phyloP scores from a whole-genome alignment of 2,888 invertebrate genomes.

The Dascillus cervinus region DNA sequence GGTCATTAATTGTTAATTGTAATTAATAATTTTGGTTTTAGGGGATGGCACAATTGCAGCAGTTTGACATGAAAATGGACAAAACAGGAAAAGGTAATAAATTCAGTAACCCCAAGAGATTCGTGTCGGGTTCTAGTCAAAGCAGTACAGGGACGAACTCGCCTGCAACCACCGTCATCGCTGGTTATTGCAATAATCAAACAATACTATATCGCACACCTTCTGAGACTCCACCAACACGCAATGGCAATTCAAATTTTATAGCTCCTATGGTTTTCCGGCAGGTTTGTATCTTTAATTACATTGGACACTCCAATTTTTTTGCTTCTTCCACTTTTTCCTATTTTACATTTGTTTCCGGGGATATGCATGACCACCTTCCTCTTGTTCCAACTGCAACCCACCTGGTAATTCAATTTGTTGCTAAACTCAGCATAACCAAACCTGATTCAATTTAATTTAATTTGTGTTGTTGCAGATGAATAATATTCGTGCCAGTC shows the following conservation, averaged over 20 bases:
- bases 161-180: conserved; percentile 37
- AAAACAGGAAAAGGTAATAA: conserved; percentile 22
- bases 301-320: too few species aligned
- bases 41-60: conserved; percentile 11
- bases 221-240: conserved; percentile 37
- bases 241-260: conserved; percentile 25
- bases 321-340: too few species aligned
- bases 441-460: too few species aligned
- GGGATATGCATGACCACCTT: too few species aligned
- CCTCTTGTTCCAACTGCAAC: too few species aligned
- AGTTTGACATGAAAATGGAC: conserved; percentile 15
- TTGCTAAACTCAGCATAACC: too few species aligned
- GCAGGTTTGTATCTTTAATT: conserved; percentile 38
- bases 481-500: conserved; percentile 23
- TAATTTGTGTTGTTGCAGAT: conserved; percentile 14
- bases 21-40: too few species aligned
- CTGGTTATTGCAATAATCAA: conserved; percentile 31
- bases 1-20: too few species aligned
- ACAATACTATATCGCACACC: conserved; percentile 31
- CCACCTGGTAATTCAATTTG: too few species aligned
- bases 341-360: too few species aligned
- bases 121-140: conserved; percentile 32
- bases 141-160: conserved; percentile 39
- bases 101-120: conserved; percentile 22
- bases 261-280: conserved; percentile 33